Evolutionary conservation across 2,797 vertebrate species (phyloP).

Genomic region (Cuniculus paca): DNA sequence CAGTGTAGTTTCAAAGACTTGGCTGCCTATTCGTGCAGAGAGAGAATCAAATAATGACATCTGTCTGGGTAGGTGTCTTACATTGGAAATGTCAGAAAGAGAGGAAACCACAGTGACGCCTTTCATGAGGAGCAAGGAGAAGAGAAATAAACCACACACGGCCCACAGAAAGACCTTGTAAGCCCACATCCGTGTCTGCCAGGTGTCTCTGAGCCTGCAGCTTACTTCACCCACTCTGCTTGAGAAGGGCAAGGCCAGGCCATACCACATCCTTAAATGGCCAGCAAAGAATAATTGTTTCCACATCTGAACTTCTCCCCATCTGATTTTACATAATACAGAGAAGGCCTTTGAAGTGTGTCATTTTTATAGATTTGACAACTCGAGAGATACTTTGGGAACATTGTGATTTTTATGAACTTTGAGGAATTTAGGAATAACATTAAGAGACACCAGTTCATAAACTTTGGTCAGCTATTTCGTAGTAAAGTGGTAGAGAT

Average conservation of each 20-base stretch:
- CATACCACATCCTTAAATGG: background rate
- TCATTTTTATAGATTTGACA: constrained; percentile 10
- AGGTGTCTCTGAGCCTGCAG: background rate
- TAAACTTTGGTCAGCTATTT: background rate
- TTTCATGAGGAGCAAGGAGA: background rate
- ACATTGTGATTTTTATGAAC: background rate
- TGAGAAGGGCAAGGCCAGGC: background rate
- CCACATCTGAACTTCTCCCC: background rate
- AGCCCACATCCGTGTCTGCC: background rate
- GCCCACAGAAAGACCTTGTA: background rate
- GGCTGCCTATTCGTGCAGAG: too few species aligned
- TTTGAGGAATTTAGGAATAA: background rate
- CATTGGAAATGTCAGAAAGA: background rate
- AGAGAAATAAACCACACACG: background rate
- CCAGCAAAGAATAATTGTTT: background rate
- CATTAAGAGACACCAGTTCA: background rate
- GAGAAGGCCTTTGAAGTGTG: background rate
- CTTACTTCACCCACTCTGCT: background rate
- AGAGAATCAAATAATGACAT: background rate
- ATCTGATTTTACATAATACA: background rate
- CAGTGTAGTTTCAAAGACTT: too few species aligned
- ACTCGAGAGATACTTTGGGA: background rate
- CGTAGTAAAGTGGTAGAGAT: background rate
- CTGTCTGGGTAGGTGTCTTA: background rate
- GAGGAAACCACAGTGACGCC: background rate